A percentile compares a stretch with the other conserved stretches of the same genome.
Evolutionary conservation across 1,140 invertebrate species (phyloP).

Genomic region (Mamestra configurata): DNA sequence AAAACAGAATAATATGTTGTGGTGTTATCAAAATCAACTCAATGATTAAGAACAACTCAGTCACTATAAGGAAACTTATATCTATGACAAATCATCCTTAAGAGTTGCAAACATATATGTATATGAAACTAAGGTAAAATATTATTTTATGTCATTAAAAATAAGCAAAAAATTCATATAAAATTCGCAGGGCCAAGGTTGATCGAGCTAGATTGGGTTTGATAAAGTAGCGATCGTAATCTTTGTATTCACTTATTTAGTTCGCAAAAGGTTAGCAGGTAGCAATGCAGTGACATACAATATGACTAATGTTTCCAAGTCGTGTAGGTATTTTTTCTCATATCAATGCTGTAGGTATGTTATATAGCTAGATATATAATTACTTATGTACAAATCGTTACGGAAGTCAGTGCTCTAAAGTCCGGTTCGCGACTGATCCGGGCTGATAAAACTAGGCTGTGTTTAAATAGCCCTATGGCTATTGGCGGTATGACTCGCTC

Average conservation of each 20-base stretch:
- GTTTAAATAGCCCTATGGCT: constrained; percentile 1
- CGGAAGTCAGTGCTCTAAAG: neutral
- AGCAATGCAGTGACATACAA: constrained; percentile 9
- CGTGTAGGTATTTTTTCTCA: constrained; percentile 17
- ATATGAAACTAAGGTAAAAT: neutral
- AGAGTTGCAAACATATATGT: no score
- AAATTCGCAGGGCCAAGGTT: neutral
- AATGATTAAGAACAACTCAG: no score
- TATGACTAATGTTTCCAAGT: constrained; percentile 27
- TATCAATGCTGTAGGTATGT: constrained; percentile 10
- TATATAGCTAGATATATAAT: constrained; percentile 14
- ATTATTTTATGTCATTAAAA: neutral
- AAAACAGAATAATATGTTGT: no score
- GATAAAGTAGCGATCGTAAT: neutral
- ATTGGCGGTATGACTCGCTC: neutral
- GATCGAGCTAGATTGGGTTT: neutral
- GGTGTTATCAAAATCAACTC: no score
- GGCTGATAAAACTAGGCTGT: constrained; percentile 4
- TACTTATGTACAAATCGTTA: neutral
- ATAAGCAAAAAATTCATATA: neutral
- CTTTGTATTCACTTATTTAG: neutral
- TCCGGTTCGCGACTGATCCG: constrained; percentile 12
- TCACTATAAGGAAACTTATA: no score
- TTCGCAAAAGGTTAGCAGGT: neutral
- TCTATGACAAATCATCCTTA: no score